Base-by-base conservation (phyloP, 2,113 vertebrate genomes). In the Pelecanoides urinatrix region DNA sequence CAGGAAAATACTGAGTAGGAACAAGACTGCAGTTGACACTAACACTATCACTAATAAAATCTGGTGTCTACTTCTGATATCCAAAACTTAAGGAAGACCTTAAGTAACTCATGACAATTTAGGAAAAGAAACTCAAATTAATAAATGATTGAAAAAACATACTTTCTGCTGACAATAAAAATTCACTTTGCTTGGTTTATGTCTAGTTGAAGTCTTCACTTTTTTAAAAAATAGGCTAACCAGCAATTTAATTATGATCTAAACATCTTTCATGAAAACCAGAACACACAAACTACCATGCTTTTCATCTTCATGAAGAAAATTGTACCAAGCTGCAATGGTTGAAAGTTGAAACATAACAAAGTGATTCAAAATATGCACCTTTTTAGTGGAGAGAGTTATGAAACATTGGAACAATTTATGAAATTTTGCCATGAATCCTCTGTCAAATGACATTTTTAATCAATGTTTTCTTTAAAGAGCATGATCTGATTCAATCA, bases 391-490 rank as follows among this genome's bases (percentile, higher is more conserved):
- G 49, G 47, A 40, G 29, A 45, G 40, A 52, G 34, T 40, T 56
- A 32, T 13, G 53, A 77, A 94, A 68, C 30, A 29, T 1, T 53
- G 59, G 14, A 73, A 52, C 32, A 77, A 85, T 20, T 76, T 16
- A 30, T 44, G n/a, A 77, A 47, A 58, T 49, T 67, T 38, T 86
- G 65, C 75, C 4, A 5, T 29, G 67, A 49, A 63, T 92, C 47
- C 52, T 86, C 62, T 79, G 53, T 61, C 62, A 90, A 90, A 75
- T 5, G 20, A 50, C 44, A 68, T 78, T 91, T 95, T 86, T 38
- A 92, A 92, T 77, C 84, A 63, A 20, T 65, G 36, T 92, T 94
- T 92, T 86, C 78, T 92, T 90, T 62, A 70, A 83, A 90, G 82
- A 86, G 53, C 4, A 1, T 58, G 67, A 83, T 73, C 79, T 88